Percentiles rank a stretch among this genome's conserved stretches.
phyloP scores from a whole-genome alignment of 2,888 invertebrate species.

The Pegoplata infirma region DNA sequence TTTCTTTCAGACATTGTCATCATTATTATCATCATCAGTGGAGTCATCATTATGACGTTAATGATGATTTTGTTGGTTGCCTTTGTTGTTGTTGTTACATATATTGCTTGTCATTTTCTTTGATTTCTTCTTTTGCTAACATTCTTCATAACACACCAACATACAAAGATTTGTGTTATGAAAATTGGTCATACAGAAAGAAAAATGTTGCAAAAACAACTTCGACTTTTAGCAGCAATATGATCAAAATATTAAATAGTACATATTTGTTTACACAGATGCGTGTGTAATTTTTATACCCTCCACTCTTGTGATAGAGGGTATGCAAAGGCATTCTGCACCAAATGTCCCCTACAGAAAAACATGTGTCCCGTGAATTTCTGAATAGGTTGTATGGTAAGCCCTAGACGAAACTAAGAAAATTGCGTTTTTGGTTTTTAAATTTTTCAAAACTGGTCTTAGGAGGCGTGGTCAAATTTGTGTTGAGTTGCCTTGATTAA shows the following conservation, averaged over 20 bases:
- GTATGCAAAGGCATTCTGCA: no score
- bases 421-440: no score
- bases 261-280: neutral
- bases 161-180: slow-evolving; percentile 6
- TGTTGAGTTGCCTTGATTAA: no score
- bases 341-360: no score
- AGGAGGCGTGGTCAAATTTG: no score
- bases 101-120: slow-evolving; percentile 3
- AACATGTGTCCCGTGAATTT: no score
- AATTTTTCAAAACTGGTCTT: no score
- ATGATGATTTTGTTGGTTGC: slow-evolving; percentile 1
- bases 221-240: neutral
- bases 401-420: no score
- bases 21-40: neutral
- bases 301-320: no score
- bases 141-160: slow-evolving; percentile 17
- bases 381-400: no score
- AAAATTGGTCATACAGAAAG: slow-evolving; percentile 27
- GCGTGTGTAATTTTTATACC: neutral
- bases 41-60: neutral
- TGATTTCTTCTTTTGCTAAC: slow-evolving; percentile 1
- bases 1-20: slow-evolving; percentile 48
- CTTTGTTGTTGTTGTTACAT: slow-evolving; percentile 9
- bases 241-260: neutral
- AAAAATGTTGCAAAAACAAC: slow-evolving; percentile 17